Evolutionary conservation across 2,888 invertebrate genomes (phyloP), one percentile per base, ranked within the genome.

Genomic region (Cataglyphis cursor): DNA sequence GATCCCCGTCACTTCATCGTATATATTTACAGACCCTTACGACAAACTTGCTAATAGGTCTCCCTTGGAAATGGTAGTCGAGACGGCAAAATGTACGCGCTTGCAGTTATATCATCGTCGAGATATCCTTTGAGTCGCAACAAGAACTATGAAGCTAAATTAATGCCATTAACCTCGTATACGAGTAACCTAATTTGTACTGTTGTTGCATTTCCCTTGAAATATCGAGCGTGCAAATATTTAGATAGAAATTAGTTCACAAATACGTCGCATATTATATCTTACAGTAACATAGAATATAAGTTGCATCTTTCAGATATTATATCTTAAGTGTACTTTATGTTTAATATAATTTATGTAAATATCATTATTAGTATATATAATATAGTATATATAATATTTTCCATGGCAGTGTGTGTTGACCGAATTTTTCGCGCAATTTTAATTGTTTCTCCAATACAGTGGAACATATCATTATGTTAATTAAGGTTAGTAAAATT

Each of bases 101-200:
- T 28, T 31, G 35, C 54, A 70, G 75, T 85, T 85, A 87, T 72
- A 66, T 86, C 84, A 78, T 74, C 57, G 73, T 48, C 78, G 54
- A 54, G 28, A 74, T 66, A 82, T 54, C 64, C 82, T 84, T 75
- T 54, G 64, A 44, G 72, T 74, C 24, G 80, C 65, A 85, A 82
- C 83, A 85, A 87, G 81, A 74, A 70, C 81, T 70, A 28, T 38
- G 61, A 66, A 51, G 66, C 73, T 78, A 83, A 86, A 83, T 85
- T 81, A 83, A 78, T 75, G 73, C 66, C 75, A 82, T 87, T 87
- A 87, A 87, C 81, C 81, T 44, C n/a, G 78, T 80, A 83, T 74
- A 66, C 78, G 81, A 65, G 81, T 87, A 81, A 82, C 87, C 82
- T 68, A 76, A 70, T 86, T 65, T 68, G 74, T 76, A 66, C 61